Percentiles rank a stretch among this genome's conserved stretches.
Evolutionary conservation across 2,797 vertebrate species (phyloP).

Genomic region (Crocodylus rhombifer): DNA sequence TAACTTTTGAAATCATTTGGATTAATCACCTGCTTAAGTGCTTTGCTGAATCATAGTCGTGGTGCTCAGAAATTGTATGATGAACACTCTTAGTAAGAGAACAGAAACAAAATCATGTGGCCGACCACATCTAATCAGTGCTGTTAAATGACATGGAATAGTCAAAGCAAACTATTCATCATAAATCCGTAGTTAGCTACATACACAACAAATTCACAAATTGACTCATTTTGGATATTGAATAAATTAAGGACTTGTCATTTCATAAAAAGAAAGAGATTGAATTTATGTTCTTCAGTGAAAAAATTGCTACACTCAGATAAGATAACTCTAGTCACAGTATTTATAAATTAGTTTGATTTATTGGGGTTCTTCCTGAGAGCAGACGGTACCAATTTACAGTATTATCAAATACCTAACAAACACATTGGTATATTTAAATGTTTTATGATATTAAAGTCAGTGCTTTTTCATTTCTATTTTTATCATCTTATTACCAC

Average conservation of each 20-base stretch:
- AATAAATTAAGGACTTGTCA: not conserved
- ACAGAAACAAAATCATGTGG: not conserved
- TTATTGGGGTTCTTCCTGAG: not conserved
- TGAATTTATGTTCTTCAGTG: not conserved
- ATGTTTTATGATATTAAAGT: not conserved
- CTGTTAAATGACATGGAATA: not conserved
- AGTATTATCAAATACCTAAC: not conserved
- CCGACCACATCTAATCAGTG: not conserved
- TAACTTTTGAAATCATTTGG: not conserved
- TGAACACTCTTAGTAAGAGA: not conserved
- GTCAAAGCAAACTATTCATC: not conserved
- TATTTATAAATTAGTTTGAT: not conserved
- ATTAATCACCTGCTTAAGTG: not conserved
- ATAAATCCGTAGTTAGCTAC: not conserved
- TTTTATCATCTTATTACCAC: not conserved
- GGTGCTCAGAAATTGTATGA: not conserved
- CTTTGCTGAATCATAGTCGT: conserved; percentile 34
- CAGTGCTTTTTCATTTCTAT: not conserved
- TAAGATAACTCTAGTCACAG: not conserved
- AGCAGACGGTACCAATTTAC: not conserved
- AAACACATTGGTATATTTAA: not conserved
- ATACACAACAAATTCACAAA: not conserved
- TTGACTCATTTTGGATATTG: not conserved
- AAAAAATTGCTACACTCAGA: not conserved
- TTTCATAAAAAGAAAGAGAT: not conserved